These are phyloP conservation scores for Ammospiza caudacuta DNA, from an alignment of 2,113 vertebrate genomes.

Conservation along the genomic window DNA sequence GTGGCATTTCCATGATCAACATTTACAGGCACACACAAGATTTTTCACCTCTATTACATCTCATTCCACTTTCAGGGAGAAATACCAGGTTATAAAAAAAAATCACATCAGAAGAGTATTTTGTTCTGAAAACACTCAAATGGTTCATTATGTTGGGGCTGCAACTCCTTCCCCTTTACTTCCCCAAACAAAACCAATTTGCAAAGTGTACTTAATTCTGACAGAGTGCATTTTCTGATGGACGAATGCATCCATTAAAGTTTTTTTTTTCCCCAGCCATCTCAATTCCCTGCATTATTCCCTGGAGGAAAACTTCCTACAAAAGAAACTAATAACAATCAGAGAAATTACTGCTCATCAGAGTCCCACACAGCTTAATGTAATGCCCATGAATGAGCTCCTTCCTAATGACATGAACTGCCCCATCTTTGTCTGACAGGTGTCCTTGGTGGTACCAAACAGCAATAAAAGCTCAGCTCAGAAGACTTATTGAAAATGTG, in stretches of 20 bases:
- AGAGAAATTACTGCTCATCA: slow-evolving; percentile 10
- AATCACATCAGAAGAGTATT: background rate
- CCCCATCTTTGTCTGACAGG: slow-evolving; percentile 14
- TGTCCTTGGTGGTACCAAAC: background rate
- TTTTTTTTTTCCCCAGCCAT: background rate
- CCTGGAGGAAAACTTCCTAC: slow-evolving; percentile 11
- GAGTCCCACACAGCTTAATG: background rate
- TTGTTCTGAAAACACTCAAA: background rate
- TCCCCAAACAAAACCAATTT: slow-evolving; percentile 3
- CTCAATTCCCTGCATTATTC: slow-evolving; percentile 14
- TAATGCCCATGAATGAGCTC: background rate
- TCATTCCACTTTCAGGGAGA: background rate
- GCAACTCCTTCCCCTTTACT: background rate
- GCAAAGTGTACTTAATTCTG: slow-evolving; percentile 4
- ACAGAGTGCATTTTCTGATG: background rate
- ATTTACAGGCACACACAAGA: background rate
- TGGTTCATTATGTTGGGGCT: background rate
- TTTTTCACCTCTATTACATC: background rate
- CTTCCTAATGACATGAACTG: background rate
- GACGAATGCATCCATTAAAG: background rate
- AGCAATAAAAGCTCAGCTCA: background rate
- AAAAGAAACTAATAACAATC: slow-evolving; percentile 32
- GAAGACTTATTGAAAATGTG: background rate
- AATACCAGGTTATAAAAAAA: background rate
- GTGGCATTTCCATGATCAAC: background rate